Evolutionary conservation across 2,113 vertebrate species (phyloP).

Genomic region (Stercorarius parasiticus): DNA sequence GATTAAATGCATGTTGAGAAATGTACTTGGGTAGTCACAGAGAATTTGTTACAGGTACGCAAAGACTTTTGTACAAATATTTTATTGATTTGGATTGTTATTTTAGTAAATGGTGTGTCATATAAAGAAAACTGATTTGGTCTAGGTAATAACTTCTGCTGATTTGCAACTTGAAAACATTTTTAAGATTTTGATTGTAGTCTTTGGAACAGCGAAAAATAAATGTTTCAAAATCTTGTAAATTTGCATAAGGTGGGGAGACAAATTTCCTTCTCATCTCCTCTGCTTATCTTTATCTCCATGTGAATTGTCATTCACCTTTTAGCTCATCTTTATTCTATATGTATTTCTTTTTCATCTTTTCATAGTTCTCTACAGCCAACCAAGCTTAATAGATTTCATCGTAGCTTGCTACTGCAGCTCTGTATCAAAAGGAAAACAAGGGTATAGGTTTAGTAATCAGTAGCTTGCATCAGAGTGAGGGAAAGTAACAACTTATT

Average conservation of each 20-base stretch:
- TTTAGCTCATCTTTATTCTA: neutral
- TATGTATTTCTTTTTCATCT: neutral
- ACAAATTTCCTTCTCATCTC: neutral
- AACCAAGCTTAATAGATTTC: neutral
- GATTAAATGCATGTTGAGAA: neutral
- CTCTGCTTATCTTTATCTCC: slow-evolving; percentile 14
- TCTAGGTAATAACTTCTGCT: neutral
- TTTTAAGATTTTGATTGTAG: neutral
- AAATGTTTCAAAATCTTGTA: neutral
- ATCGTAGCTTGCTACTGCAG: neutral
- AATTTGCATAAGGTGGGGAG: neutral
- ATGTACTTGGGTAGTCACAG: neutral
- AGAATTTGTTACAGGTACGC: neutral
- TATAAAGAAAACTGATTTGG: neutral
- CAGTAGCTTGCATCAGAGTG: neutral
- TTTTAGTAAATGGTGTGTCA: neutral
- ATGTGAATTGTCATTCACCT: neutral
- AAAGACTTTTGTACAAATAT: neutral
- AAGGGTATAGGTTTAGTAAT: neutral
- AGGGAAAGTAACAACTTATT: neutral
- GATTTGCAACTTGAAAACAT: neutral
- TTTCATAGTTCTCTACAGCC: neutral
- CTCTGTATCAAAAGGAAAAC: neutral
- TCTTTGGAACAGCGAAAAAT: neutral
- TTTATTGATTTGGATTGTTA: neutral